Percentiles rank a stretch among this genome's conserved stretches.
Conservation (phyloP, 2,888 invertebrate species). For the Chymomyza caudatula region DNA sequence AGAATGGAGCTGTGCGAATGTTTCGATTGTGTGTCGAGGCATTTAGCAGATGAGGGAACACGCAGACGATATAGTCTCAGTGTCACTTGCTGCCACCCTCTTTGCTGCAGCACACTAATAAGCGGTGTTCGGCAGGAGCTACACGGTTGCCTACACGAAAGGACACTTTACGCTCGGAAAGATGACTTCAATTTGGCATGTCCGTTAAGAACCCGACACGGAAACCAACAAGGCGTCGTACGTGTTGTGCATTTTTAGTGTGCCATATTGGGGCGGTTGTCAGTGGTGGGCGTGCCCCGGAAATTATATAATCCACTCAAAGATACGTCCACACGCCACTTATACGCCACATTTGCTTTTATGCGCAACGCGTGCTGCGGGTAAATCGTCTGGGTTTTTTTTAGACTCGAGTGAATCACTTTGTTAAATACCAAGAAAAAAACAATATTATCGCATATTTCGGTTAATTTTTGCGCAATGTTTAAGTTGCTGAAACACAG, state of each 20-base stretch:
- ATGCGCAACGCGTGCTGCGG: slow-evolving; percentile 47
- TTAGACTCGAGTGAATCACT: not conserved
- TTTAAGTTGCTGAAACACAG: not conserved
- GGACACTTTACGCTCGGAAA: slow-evolving; percentile 62
- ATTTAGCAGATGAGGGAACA: slow-evolving; percentile 10
- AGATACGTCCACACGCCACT: not conserved
- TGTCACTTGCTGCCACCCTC: not conserved
- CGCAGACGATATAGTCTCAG: not conserved
- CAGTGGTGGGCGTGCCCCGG: slow-evolving; percentile 20
- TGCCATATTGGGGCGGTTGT: not conserved
- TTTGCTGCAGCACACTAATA: slow-evolving; percentile 4
- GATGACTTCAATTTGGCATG: slow-evolving; percentile 47
- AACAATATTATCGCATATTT: not conserved
- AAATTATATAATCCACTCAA: slow-evolving; percentile 51
- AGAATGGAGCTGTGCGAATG: not conserved
- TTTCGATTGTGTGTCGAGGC: slow-evolving; percentile 30
- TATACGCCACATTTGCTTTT: slow-evolving; percentile 27
- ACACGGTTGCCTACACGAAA: slow-evolving; percentile 49
- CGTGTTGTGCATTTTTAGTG: slow-evolving; percentile 54
- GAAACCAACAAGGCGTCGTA: slow-evolving; percentile 46
- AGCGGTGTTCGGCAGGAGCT: slow-evolving; percentile 11
- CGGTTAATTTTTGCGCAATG: not conserved
- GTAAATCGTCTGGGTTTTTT: slow-evolving; percentile 11
- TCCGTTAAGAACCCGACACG: slow-evolving; percentile 41
- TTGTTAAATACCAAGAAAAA: not conserved